Evolutionary conservation across 1,140 invertebrate species (phyloP).

Genomic region (Grapholita molesta): DNA sequence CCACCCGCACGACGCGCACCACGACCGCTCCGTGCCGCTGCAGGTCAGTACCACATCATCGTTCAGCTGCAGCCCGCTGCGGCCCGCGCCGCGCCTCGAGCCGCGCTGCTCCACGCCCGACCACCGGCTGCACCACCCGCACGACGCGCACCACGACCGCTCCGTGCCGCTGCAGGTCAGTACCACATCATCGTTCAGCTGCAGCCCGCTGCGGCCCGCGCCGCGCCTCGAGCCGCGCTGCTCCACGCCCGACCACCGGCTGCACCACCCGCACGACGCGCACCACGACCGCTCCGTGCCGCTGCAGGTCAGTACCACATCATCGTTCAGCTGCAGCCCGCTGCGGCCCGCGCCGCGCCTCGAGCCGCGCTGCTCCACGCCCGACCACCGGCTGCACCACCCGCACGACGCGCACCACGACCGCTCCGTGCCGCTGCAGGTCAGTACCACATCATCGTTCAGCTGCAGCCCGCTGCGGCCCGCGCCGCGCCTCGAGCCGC

Average conservation of each 20-base stretch:
- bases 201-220: conserved; percentile 10
- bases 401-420: conserved; percentile 9
- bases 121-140: too few relatives aligned
- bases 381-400: too few relatives aligned
- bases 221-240: neutral
- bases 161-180: too few relatives aligned
- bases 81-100: neutral
- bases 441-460: neutral
- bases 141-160: too few relatives aligned
- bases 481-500: neutral
- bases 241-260: neutral
- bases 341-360: neutral
- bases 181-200: too few relatives aligned
- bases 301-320: too few relatives aligned
- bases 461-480: neutral
- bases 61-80: neutral
- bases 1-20: conserved; percentile 15
- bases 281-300: neutral
- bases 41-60: neutral
- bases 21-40: neutral
- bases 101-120: conserved; percentile 27
- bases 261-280: neutral
- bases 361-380: neutral
- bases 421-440: neutral
- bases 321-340: neutral